Conservation (phyloP, 1,140 invertebrate species). For the Drosophila busckii region DNA sequence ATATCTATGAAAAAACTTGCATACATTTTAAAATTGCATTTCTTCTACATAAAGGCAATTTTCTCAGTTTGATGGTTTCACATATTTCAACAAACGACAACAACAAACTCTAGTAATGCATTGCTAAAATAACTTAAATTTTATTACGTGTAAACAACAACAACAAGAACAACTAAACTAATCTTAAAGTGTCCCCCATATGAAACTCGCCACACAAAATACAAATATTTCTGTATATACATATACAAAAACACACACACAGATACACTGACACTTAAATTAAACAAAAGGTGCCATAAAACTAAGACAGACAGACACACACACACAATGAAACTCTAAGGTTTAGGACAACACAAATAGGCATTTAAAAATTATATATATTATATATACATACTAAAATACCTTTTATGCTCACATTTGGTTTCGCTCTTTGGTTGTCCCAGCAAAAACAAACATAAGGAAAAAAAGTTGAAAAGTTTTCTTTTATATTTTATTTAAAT, state of each 20-base stretch:
- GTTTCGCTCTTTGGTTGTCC: conserved; percentile 30
- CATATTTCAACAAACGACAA: conserved; percentile 47
- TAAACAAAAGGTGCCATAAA: conserved; percentile 34
- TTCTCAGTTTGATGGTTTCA: conserved; percentile 76
- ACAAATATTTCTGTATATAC: conserved; percentile 31
- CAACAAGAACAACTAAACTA: conserved; percentile 48
- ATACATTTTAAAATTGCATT: conserved; percentile 67
- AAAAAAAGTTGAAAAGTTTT: conserved; percentile 7
- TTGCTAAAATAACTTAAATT: conserved; percentile 56
- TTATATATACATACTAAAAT: conserved; percentile 1
- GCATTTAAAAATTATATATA: conserved; percentile 50
- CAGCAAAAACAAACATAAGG: conserved; percentile 21
- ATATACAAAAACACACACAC: conserved; percentile 21
- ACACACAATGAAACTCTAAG: conserved; percentile 46
- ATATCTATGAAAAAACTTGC: conserved; percentile 44
- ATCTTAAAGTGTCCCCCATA: no score
- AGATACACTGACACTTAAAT: conserved; percentile 1
- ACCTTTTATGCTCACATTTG: conserved; percentile 15
- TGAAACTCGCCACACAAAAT: conserved; percentile 12
- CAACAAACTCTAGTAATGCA: conserved; percentile 27
- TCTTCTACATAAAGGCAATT: conserved; percentile 66
- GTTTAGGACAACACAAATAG: conserved; percentile 68
- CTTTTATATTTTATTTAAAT: not conserved
- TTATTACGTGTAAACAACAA: conserved; percentile 47
- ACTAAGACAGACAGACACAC: conserved; percentile 30